Conservation (phyloP, 2,113 vertebrate species). For the Cyanoramphus novaezelandiae region DNA sequence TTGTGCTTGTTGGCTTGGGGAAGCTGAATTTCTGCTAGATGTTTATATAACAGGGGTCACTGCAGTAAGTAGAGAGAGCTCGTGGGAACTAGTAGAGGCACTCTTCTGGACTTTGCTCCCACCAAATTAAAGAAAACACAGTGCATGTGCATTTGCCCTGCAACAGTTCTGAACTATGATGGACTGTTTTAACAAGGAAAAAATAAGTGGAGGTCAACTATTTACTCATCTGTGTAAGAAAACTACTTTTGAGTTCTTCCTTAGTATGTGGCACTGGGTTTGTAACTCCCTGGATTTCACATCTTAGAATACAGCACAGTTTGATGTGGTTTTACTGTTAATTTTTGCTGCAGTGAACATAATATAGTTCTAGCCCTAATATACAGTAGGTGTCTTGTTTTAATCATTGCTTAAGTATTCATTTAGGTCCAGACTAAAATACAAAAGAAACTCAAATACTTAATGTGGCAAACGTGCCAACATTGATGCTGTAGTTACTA, state of each 20-base stretch:
- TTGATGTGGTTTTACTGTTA: not conserved
- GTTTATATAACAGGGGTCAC: constrained; percentile 73
- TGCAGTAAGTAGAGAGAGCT: constrained; percentile 60
- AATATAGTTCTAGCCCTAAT: not conserved
- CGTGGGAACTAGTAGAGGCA: constrained; percentile 69
- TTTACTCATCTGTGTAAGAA: constrained; percentile 21
- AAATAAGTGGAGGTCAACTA: constrained; percentile 35
- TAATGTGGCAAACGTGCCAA: not conserved
- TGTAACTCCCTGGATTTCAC: not conserved
- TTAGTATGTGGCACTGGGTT: not conserved
- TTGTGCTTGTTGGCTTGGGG: not conserved
- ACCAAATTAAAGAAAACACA: constrained; percentile 71
- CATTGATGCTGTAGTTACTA: not conserved
- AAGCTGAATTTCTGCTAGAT: constrained; percentile 38
- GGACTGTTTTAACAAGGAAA: constrained; percentile 46
- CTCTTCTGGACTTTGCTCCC: constrained; percentile 63
- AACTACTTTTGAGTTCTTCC: not conserved
- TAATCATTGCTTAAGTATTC: not conserved
- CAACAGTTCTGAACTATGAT: constrained; percentile 52
- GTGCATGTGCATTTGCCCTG: constrained; percentile 57
- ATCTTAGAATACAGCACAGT: not conserved
- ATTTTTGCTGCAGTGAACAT: not conserved
- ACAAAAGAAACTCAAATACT: not conserved
- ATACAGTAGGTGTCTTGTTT: not conserved
- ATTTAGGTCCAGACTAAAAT: not conserved